Conservation (phyloP, 1,140 invertebrate species). For the Euura saliciscinereae region DNA sequence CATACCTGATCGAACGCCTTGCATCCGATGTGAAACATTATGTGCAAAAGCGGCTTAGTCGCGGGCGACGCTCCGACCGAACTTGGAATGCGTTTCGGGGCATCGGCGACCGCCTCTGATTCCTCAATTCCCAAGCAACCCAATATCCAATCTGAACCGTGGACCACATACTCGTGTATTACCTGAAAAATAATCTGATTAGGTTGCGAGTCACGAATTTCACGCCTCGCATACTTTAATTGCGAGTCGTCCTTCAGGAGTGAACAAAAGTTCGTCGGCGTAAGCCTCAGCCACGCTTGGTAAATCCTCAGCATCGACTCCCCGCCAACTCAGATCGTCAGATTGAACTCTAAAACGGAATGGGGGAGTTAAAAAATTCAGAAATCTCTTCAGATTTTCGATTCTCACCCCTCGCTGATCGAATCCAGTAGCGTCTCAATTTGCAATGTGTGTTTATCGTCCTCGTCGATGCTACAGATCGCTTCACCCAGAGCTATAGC, state of each 20-base stretch:
- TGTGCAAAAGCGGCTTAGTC: conserved; percentile 67
- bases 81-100: conserved; percentile 24
- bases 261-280: conserved; percentile 55
- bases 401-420: conserved; percentile 55
- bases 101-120: conserved; percentile 37
- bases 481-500: conserved; percentile 71
- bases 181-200: conserved; percentile 55
- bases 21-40: conserved; percentile 79
- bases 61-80: conserved; percentile 58
- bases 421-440: conserved; percentile 66
- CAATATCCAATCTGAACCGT: conserved; percentile 71
- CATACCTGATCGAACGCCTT: conserved; percentile 73
- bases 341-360: conserved; percentile 28
- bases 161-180: conserved; percentile 70
- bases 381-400: conserved; percentile 40
- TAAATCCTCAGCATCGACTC: conserved; percentile 34
- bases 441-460: conserved; percentile 74
- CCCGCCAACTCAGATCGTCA: conserved; percentile 10
- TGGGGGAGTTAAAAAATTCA: conserved; percentile 52
- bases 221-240: conserved; percentile 46
- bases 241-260: conserved; percentile 49
- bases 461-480: conserved; percentile 77
- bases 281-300: conserved; percentile 48
- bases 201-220: not conserved
- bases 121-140: conserved; percentile 61